Percentiles rank a stretch among this genome's conserved stretches.
Conservation (phyloP, 2,113 vertebrate species). For the Cochlearius cochlearius region DNA sequence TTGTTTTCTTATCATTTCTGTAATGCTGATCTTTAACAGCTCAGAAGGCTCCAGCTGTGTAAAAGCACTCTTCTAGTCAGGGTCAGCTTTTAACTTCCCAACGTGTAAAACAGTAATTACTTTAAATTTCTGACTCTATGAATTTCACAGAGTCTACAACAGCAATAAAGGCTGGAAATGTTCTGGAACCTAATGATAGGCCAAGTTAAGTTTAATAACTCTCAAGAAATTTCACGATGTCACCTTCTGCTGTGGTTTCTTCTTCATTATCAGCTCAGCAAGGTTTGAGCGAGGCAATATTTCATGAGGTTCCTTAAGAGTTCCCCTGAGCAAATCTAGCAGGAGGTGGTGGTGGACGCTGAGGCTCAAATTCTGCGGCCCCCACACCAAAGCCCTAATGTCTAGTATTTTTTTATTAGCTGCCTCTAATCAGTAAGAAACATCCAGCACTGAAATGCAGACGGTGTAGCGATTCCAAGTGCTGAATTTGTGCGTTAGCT, state of each 20-base stretch:
- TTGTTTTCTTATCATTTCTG: background rate
- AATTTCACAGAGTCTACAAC: background rate
- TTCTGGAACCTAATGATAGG: background rate
- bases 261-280: background rate
- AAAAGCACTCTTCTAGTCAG: background rate
- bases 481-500: background rate
- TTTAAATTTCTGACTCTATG: background rate
- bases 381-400: background rate
- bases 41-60: background rate
- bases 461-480: background rate
- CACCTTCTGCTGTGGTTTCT: background rate
- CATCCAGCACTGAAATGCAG: background rate
- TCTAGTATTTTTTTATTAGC: background rate
- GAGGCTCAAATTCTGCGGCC: background rate
- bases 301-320: background rate
- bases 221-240: background rate
- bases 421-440: background rate
- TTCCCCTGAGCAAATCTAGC: background rate
- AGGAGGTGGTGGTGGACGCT: background rate
- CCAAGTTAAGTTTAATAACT: background rate
- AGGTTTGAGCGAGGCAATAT: background rate
- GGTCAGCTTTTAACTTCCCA: slow-evolving; percentile 17
- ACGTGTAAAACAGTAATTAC: background rate
- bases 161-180: background rate
- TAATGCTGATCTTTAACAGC: background rate